Base-by-base conservation (phyloP, 2,888 invertebrate species). In the Aporophyla nigra region DNA sequence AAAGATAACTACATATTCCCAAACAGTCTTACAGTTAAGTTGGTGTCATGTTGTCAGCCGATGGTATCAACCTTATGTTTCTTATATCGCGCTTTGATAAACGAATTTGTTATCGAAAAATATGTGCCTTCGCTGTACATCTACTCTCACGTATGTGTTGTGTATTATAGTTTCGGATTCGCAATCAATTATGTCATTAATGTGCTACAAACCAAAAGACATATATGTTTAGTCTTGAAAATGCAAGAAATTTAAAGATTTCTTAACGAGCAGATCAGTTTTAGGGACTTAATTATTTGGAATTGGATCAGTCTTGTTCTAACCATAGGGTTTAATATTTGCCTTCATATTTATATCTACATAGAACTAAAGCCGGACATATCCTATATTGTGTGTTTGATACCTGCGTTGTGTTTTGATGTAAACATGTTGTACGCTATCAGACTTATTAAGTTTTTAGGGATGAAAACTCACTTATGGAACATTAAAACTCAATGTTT, bases 361-460 rank as follows among this genome's bases (percentile, higher is more conserved):
- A 12, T 24, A 24, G 2, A 65, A 19, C 6, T 24, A 46, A 46
- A 63, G 24, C 0, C 5, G 6, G 46, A 4, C 0, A 24, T 24
- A 19, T 24, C 0, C 6, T 24, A 70, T 51, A 10, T 76, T 14
- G 3, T 69, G 5, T 21, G 24, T 51, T 43, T 1, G 5, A 19
- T 40, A 0, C 4, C 19, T 27, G 12, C 51, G 1, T 43, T 70
- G 7, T 49, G 62, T 49, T 78, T 78, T 62, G 76, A 76, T 12
- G 21, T 78, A 16, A 78, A 68, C 7, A 62, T 78, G 9, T 1
- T 76, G 7, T 62, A 61, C 33, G 69, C 61, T 27, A 78, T 78
- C 9, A 78, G 76, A 46, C 19, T 78, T 3, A 78, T 69, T 9
- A 54, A 24, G n/a, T 46, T 46, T 10, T 19, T 76, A 4, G 49